Conservation (phyloP, 2,113 vertebrate genomes). For the Chloebia gouldiae region DNA sequence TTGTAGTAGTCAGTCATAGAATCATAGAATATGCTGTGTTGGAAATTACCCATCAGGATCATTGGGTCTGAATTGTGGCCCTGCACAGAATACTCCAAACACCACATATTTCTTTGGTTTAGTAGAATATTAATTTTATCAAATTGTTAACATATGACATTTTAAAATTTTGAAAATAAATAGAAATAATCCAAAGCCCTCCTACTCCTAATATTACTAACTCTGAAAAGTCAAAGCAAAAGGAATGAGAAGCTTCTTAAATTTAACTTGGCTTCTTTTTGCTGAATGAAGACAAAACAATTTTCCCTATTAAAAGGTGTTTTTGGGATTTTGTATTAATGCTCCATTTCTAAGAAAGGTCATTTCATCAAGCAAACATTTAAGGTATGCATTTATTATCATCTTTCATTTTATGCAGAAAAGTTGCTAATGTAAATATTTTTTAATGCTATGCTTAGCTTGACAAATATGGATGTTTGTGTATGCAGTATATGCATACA, state of each 20-base stretch:
- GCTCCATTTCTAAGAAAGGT: not conserved
- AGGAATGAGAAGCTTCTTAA: not conserved
- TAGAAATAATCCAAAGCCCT: not conserved
- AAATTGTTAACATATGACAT: not conserved
- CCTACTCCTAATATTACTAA: not conserved
- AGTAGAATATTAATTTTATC: not conserved
- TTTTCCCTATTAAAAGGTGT: not conserved
- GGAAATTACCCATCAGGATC: not conserved
- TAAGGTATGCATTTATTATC: conserved; percentile 27
- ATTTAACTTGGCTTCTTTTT: not conserved
- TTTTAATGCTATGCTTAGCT: conserved; percentile 27
- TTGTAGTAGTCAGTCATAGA: not conserved
- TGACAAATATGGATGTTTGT: not conserved
- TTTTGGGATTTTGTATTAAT: not conserved
- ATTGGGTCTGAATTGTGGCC: not conserved
- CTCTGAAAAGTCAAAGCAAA: not conserved
- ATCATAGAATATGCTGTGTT: not conserved
- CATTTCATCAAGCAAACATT: conserved; percentile 10
- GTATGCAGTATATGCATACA: conserved; percentile 17
- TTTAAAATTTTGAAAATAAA: not conserved
- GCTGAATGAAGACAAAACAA: conserved; percentile 15
- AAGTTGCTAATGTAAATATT: conserved; percentile 2
- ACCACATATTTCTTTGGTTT: not conserved
- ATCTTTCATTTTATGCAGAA: not conserved
- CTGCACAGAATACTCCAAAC: not conserved